A percentile compares a stretch with the other conserved stretches of the same genome.
Conservation (phyloP, 2,888 invertebrate species). For the Cetonia aurata region DNA sequence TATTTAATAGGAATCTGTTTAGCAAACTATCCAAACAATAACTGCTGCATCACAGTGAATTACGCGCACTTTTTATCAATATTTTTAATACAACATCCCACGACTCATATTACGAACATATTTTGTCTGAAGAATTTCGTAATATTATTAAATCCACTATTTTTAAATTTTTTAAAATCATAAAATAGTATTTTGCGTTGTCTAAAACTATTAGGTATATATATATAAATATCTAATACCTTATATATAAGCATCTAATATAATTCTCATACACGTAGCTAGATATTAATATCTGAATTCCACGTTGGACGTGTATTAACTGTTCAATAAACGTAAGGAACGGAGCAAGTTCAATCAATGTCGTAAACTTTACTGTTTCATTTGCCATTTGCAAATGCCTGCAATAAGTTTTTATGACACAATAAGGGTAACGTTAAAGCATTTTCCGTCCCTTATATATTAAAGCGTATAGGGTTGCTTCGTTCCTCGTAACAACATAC, state of each 20-base stretch:
- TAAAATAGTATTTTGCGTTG: no score
- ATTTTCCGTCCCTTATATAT: slow-evolving; percentile 30
- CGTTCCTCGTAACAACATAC: slow-evolving; percentile 23
- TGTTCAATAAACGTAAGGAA: slow-evolving; percentile 22
- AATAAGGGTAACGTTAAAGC: slow-evolving; percentile 51
- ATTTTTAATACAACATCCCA: slow-evolving; percentile 16
- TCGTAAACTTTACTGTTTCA: slow-evolving; percentile 19
- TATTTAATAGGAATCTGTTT: no score
- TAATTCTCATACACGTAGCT: slow-evolving; percentile 6
- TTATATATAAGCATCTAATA: no score
- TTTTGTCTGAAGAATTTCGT: no score
- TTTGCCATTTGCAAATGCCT: slow-evolving; percentile 25
- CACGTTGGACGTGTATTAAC: slow-evolving; percentile 37
- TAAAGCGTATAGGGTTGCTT: slow-evolving; percentile 11
- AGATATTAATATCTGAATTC: slow-evolving; percentile 22
- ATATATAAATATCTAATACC: no score
- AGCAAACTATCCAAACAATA: no score
- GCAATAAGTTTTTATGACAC: slow-evolving; percentile 45
- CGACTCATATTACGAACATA: slow-evolving; percentile 16
- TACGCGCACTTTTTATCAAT: no score
- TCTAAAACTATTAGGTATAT: no score
- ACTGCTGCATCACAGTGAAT: no score
- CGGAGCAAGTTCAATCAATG: slow-evolving; percentile 26
- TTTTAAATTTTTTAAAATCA: no score
- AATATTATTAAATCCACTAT: background rate